Evolutionary conservation across 2,888 invertebrate species (phyloP).

Genomic region (Sipha maydis): DNA sequence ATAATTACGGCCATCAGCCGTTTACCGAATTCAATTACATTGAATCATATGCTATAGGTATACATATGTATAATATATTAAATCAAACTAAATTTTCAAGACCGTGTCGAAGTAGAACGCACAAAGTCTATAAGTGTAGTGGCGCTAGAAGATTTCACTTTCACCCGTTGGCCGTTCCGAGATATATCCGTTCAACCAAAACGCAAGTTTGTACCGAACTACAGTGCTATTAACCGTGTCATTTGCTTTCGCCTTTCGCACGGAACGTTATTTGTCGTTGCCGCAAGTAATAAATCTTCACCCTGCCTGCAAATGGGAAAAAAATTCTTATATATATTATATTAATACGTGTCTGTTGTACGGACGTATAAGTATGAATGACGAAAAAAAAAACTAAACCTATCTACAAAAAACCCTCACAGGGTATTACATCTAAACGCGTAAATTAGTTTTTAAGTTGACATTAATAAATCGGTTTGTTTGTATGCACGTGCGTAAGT

Average conservation of each 20-base stretch:
- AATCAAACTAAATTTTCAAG: background rate
- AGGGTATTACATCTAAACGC: slow-evolving; percentile 48
- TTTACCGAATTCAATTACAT: background rate
- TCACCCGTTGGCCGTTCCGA: background rate
- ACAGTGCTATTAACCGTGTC: slow-evolving; percentile 57
- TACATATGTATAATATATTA: background rate
- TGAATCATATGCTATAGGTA: too few relatives aligned
- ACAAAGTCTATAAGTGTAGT: background rate
- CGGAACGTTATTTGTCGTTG: slow-evolving; percentile 58
- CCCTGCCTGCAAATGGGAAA: background rate
- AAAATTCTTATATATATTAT: background rate
- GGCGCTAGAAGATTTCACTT: background rate
- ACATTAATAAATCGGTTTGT: slow-evolving; percentile 60
- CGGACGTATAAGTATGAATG: background rate
- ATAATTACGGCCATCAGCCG: background rate
- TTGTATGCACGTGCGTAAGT: background rate
- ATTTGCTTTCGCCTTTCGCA: slow-evolving; percentile 40
- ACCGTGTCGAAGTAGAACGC: background rate
- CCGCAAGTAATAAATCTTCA: slow-evolving; percentile 53
- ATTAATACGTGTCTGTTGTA: background rate
- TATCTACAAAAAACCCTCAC: slow-evolving; percentile 37
- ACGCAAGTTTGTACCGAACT: slow-evolving; percentile 52
- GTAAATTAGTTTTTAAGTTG: slow-evolving; percentile 62
- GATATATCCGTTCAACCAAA: slow-evolving; percentile 55
- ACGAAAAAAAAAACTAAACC: slow-evolving; percentile 6